Evolutionary conservation across 2,888 invertebrate genomes (phyloP), one percentile per base, ranked within the genome.

Genomic region (Plemyria rubiginata): DNA sequence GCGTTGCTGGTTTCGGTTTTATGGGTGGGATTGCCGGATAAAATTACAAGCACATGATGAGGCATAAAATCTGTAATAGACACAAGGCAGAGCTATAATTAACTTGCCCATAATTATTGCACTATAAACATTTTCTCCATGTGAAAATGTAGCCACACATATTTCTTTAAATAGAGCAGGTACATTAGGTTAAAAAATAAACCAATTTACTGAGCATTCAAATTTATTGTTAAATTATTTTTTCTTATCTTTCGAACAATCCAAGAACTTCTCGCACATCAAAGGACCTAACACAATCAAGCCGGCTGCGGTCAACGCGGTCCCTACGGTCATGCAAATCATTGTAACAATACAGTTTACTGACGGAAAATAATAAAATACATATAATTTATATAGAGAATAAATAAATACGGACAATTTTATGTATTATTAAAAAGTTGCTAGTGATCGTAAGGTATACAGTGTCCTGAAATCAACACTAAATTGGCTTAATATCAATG

Each of bases 261-360:
- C 64, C 3, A 82, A 29, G 3, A 75, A 48, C 66, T 73, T 84
- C 2, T 82, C 80, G 55, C 80, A 84, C 4, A 79, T 0, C 41
- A 83, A n/a, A 0, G 85, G 85, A 0, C 79, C 78, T 1, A 76
- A 28, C 0, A 73, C 65, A 2, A 85, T 71, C 6, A 77, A 7
- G 0, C 75, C 73, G 1, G 77, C 76, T 11, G 82, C 77, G 9
- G 71, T 50, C 3, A 75, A 0, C 0, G 76, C 77, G 3, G 79
- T 77, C 1, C 66, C 61, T 5, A 70, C 32, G 29, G 67, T 75
- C 70, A 85, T 70, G 63, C 83, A 85, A 72, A 83, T 78, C 83
- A 84, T 83, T 54, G 54, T 75, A 7, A 22, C 32, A 48, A 32
- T 16, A 54, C 40, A 48, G 41, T 52, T 58, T 8, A 45, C n/a